These are phyloP conservation scores for Sphaerophoria taeniata DNA, from an alignment of 2,888 invertebrate species.

Conservation along the genomic window DNA sequence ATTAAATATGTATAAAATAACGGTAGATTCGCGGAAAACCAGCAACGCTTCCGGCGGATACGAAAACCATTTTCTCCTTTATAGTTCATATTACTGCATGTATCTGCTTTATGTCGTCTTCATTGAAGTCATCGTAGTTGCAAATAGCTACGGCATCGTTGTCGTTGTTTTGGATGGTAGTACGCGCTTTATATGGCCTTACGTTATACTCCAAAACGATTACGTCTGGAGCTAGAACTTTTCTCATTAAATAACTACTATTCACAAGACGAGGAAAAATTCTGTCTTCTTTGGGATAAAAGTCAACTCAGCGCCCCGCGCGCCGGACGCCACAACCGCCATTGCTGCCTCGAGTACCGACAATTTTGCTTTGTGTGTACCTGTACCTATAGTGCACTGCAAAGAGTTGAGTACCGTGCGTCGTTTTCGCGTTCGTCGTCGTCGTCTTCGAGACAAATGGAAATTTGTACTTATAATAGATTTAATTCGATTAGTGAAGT, in stretches of 20 bases:
- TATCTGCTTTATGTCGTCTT: not conserved
- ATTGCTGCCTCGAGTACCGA: not conserved
- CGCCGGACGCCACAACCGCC: no score
- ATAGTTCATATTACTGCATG: not conserved
- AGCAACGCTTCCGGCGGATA: conserved; percentile 24
- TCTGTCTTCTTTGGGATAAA: conserved; percentile 38
- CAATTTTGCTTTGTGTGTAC: no score
- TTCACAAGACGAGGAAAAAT: conserved; percentile 57
- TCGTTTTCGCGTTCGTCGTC: no score
- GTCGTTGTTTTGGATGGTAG: not conserved
- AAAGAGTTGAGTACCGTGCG: no score
- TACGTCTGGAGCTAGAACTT: conserved; percentile 76
- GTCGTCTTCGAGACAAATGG: not conserved
- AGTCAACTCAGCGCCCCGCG: no score
- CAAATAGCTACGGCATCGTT: no score
- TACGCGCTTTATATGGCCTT: conserved; percentile 37
- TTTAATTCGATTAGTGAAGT: conserved; percentile 12
- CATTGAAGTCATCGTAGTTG: no score
- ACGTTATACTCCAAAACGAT: conserved; percentile 67
- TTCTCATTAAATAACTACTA: conserved; percentile 77
- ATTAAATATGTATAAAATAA: conserved; percentile 27
- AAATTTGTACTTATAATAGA: conserved; percentile 9
- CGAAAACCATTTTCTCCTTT: conserved; percentile 34
- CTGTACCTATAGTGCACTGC: no score
- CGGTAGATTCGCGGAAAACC: conserved; percentile 20